Conservation (phyloP, 2,888 invertebrate species). For the Nasonovia ribisnigri region DNA sequence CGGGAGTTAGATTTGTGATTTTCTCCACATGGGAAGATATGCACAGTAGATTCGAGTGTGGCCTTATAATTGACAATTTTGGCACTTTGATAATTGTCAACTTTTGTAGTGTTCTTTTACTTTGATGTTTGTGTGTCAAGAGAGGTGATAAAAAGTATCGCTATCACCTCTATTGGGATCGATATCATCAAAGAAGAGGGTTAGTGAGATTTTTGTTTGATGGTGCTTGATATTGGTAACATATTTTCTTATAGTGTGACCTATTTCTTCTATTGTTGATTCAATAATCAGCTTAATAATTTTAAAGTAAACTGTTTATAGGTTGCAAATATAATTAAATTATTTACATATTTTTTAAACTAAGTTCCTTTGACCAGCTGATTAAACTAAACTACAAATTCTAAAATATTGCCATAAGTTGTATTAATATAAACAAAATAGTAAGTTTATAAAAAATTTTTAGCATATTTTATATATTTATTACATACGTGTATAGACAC, state of each 20-base stretch:
- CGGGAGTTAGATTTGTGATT: background rate
- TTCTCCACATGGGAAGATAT: background rate
- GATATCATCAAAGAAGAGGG: background rate
- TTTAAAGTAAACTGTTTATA: background rate
- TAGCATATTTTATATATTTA: background rate
- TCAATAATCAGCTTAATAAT: background rate
- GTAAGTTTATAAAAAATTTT: background rate
- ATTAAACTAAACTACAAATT: background rate
- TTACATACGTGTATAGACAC: background rate
- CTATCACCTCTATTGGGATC: background rate
- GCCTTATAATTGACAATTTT: background rate
- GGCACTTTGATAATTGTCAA: background rate
- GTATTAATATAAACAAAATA: background rate
- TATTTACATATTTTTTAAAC: background rate
- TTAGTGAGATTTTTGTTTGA: background rate
- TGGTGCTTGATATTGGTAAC: background rate
- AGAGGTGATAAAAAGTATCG: background rate
- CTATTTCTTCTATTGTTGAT: background rate
- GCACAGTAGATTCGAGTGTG: background rate
- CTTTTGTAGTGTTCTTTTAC: background rate
- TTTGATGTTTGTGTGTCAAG: background rate
- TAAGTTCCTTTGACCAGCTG: background rate
- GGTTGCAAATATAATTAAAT: background rate
- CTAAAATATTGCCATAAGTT: background rate
- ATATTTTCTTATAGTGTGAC: background rate